phyloP scores from a whole-genome alignment of 2,113 vertebrate genomes.

The Silurus glanis region DNA sequence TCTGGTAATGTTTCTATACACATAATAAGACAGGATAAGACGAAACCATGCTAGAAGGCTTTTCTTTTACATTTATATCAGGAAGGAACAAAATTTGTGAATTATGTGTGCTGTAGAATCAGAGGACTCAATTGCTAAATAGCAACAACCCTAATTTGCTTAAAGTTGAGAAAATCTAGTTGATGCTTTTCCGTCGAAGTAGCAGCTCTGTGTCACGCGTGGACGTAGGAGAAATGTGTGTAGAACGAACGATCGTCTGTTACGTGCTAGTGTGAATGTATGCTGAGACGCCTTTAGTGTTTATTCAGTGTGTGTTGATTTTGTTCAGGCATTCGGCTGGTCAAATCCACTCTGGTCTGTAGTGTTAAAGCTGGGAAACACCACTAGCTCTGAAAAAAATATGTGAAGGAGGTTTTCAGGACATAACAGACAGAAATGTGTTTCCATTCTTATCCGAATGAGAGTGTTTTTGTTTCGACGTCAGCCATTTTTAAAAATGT shows the following conservation, averaged over 20 bases:
- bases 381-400: not conserved
- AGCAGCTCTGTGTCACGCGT: not conserved
- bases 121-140: not conserved
- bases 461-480: not conserved
- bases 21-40: not conserved
- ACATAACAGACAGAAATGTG: not conserved
- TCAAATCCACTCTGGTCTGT: not conserved
- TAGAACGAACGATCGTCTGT: not conserved
- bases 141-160: not conserved
- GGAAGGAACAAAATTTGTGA: not conserved
- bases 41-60: not conserved
- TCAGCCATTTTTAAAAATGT: not conserved
- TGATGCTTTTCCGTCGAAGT: not conserved
- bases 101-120: not conserved
- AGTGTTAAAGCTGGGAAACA: not conserved
- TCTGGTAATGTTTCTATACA: not conserved
- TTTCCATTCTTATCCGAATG: not conserved
- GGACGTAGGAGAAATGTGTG: not conserved
- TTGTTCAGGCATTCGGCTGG: not conserved
- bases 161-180: not conserved
- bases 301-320: not conserved
- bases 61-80: not conserved
- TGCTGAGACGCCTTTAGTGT: not conserved
- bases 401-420: not conserved
- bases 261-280: not conserved